These are phyloP conservation scores for Philereme transversata DNA, from an alignment of 2,888 invertebrate genomes.

Conservation along the genomic window DNA sequence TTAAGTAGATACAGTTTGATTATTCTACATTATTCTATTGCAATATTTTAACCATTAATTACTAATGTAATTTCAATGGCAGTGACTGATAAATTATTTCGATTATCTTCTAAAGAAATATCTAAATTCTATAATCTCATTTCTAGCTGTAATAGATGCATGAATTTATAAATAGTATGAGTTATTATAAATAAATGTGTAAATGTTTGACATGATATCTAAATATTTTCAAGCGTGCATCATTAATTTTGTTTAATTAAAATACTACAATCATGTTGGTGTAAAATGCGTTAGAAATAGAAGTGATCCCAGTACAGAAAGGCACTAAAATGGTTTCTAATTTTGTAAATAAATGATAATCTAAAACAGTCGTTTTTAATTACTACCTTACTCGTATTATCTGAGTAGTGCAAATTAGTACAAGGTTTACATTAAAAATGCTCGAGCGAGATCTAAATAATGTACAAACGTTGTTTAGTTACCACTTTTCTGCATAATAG, in stretches of 20 bases:
- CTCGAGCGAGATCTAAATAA: constrained; percentile 53
- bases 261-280: constrained; percentile 65
- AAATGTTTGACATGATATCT: constrained; percentile 18
- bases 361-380: constrained; percentile 43
- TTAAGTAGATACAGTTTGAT: constrained; percentile 24
- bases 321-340: constrained; percentile 68
- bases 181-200: constrained; percentile 2
- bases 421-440: constrained; percentile 37
- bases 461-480: constrained; percentile 36
- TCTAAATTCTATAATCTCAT: constrained; percentile 11
- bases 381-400: constrained; percentile 22
- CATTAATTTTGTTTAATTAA: constrained; percentile 25
- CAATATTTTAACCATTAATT: constrained; percentile 26
- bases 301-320: constrained; percentile 53
- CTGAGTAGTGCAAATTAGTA: constrained; percentile 25
- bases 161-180: constrained; percentile 17
- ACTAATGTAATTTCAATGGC: constrained; percentile 41
- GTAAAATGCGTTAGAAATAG: constrained; percentile 55
- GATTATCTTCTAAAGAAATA: constrained; percentile 20
- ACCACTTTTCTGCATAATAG: constrained; percentile 21
- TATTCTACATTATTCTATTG: constrained; percentile 37
- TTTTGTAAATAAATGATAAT: constrained; percentile 79
- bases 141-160: constrained; percentile 12
- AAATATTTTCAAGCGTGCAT: constrained; percentile 27
- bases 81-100: constrained; percentile 42